Conservation (phyloP, 2,113 vertebrate species). For the Cephalopholis sonnerati region DNA sequence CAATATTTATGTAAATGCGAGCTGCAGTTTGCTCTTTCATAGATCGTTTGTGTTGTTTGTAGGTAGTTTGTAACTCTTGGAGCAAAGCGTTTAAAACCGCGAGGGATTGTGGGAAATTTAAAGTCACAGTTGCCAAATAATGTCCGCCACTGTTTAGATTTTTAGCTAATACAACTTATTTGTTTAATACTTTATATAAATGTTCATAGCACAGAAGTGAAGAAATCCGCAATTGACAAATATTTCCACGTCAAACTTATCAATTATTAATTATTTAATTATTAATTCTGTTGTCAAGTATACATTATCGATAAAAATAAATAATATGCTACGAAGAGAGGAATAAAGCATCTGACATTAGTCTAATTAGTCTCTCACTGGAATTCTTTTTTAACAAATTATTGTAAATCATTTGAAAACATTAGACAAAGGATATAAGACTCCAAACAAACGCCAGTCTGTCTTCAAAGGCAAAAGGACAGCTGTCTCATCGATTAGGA, state of each 20-base stretch:
- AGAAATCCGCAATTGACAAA: not conserved
- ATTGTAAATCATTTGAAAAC: not conserved
- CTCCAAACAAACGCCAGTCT: too few species aligned
- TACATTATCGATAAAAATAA: not conserved
- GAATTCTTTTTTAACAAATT: not conserved
- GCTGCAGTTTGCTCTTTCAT: fast-evolving
- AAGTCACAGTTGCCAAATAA: not conserved
- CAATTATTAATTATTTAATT: too few species aligned
- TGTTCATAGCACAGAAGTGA: not conserved
- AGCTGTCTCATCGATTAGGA: not conserved
- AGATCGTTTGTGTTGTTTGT: not conserved
- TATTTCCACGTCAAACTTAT: not conserved
- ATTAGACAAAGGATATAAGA: not conserved
- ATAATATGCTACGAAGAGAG: not conserved
- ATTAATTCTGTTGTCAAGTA: not conserved
- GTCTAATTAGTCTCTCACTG: not conserved
- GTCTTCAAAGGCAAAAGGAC: not conserved
- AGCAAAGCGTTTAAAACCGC: not conserved
- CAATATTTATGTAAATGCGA: fast-evolving
- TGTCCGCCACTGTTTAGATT: too few species aligned
- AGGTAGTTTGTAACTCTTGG: not conserved
- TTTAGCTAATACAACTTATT: too few species aligned
- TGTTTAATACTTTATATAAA: too few species aligned
- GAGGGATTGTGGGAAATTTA: constrained; percentile 61
- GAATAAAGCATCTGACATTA: not conserved